Conservation (phyloP, 2,888 invertebrate genomes). For the Beris morrisii region DNA sequence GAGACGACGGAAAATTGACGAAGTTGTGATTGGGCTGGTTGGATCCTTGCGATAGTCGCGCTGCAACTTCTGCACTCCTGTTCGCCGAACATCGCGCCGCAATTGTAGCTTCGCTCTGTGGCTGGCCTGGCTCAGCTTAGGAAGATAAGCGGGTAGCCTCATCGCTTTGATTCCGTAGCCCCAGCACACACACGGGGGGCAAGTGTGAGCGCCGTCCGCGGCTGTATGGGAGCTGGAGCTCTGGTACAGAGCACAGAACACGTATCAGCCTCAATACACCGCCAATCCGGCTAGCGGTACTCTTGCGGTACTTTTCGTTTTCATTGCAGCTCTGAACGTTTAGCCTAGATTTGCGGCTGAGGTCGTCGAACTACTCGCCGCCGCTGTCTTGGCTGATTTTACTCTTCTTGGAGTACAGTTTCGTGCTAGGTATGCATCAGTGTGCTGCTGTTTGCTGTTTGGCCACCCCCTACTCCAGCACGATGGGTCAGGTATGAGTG, state of each 20-base stretch:
- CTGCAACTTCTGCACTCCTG: too few relatives aligned
- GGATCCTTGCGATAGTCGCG: too few relatives aligned
- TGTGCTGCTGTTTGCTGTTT: neutral
- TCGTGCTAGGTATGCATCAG: slow-evolving; percentile 3
- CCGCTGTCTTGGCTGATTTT: slow-evolving; percentile 34
- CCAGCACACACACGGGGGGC: neutral
- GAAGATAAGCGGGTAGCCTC: too few relatives aligned
- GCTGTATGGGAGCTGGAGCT: neutral
- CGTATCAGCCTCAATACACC: too few relatives aligned
- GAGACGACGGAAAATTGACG: too few relatives aligned
- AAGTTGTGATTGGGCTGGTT: too few relatives aligned
- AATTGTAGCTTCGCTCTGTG: too few relatives aligned
- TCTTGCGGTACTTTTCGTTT: slow-evolving; percentile 59
- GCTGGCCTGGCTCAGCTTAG: too few relatives aligned
- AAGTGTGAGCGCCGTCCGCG: neutral
- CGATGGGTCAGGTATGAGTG: neutral
- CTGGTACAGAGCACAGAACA: neutral
- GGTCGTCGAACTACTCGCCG: slow-evolving; percentile 53
- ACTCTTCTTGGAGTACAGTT: slow-evolving; percentile 31
- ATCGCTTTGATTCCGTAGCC: too few relatives aligned
- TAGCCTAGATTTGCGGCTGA: slow-evolving; percentile 56
- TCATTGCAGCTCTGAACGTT: slow-evolving; percentile 57
- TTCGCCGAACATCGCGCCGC: too few relatives aligned
- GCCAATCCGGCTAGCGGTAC: slow-evolving; percentile 51
- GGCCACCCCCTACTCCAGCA: too few relatives aligned